A percentile compares a stretch with the other conserved stretches of the same genome.
phyloP scores from a whole-genome alignment of 2,113 vertebrate species.

The Cinclus mexicanus region DNA sequence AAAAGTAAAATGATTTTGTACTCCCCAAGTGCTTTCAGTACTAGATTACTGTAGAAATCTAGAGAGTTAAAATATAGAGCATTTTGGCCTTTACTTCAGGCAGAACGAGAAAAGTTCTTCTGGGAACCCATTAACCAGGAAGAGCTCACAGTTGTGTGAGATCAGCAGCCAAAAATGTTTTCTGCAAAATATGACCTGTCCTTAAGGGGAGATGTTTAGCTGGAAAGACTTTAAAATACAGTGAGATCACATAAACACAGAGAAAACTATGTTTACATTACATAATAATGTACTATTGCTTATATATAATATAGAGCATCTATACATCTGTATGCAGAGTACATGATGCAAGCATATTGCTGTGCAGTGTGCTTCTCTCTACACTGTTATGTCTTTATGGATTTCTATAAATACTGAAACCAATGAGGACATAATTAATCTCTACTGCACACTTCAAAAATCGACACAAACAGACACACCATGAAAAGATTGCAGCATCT shows the following conservation, averaged over 20 bases:
- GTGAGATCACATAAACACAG: not conserved
- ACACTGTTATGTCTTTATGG: not conserved
- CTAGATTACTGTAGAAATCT: not conserved
- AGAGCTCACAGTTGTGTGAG: not conserved
- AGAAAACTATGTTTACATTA: not conserved
- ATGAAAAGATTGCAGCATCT: not conserved
- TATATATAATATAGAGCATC: not conserved
- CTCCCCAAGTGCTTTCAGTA: not conserved
- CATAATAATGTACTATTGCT: not conserved
- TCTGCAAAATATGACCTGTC: not conserved
- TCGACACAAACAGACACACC: not conserved
- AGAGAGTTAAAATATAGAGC: not conserved
- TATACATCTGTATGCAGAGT: not conserved
- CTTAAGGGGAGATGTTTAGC: not conserved
- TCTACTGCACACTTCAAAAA: not conserved
- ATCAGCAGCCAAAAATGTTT: not conserved
- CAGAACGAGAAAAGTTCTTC: not conserved
- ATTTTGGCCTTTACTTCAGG: not conserved
- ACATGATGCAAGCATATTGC: not conserved
- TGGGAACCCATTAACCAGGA: conserved; percentile 7
- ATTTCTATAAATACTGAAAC: not conserved
- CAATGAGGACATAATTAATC: fast-evolving
- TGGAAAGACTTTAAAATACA: not conserved
- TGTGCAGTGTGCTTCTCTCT: not conserved
- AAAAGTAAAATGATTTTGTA: not conserved